Base-by-base conservation (phyloP, 2,888 invertebrate genomes). In the Ornithoptera alexandrae region DNA sequence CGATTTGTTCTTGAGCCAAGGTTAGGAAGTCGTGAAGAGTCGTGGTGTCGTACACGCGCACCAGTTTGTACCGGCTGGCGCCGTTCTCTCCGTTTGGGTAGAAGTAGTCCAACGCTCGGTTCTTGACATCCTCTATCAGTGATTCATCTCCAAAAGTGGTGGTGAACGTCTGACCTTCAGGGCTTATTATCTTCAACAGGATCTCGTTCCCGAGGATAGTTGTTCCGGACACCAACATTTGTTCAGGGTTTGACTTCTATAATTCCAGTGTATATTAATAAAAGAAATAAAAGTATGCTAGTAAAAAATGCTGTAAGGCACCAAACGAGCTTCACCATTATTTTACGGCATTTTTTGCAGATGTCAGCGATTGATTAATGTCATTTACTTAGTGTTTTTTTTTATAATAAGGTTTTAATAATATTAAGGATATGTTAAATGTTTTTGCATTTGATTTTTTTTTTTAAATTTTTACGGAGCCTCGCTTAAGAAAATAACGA, bases 1-100 rank as follows among this genome's bases (percentile, higher is more conserved):
- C 78, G 0, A 92, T 78, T 71, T 90, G 84, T 73, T 91, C 92
- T 69, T 92, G 92, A 0, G 81, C 77, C 0, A 92, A 73, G 0
- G 90, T 89, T 0, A 92, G 74, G 71, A 91, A 89, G 61, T 92
- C 92, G 66, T 91, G 90, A 1, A 92, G 72, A 0, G 91, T 90
- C 0, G 83, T 72, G 0, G 88, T 85, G 68, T 92, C 90, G 17
- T 77, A 81, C 0, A 92, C 92, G 7, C 92, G 74, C 0, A 92
- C 88, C 6, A 92, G 83, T 69, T 92, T 92, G 72, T 82, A 92
- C 1, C 91, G 77, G 22, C 86, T 80, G 0, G 88, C 75, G 0
- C 90, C 87, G 0, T 83, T 79, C 61, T 89, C 90, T 1, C 89
- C 89, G n/a, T 77, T 84, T 0, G 91, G 90, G 71, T 90, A 92